Evolutionary conservation across 1,140 invertebrate species (phyloP).

Genomic region (Euglossa dilemma): DNA sequence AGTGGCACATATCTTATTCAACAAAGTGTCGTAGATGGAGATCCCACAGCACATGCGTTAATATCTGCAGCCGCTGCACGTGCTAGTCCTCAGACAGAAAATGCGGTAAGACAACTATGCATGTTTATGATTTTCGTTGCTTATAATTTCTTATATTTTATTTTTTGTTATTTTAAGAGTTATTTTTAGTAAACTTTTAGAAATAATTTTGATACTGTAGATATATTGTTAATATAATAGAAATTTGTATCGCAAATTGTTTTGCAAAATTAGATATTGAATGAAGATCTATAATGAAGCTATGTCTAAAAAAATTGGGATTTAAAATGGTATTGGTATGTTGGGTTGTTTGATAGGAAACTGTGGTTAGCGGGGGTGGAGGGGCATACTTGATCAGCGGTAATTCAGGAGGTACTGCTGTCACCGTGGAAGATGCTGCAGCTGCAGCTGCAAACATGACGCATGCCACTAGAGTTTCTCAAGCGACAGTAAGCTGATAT

Average conservation of each 20-base stretch:
- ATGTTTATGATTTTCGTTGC: conserved; percentile 29
- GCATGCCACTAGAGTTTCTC: conserved; percentile 93
- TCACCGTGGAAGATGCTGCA: conserved; percentile 83
- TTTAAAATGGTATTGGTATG: conserved; percentile 81
- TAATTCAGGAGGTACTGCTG: conserved; percentile 83
- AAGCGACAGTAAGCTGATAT: conserved; percentile 90
- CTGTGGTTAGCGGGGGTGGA: conserved; percentile 83
- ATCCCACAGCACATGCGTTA: conserved; percentile 84
- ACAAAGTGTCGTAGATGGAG: conserved; percentile 85
- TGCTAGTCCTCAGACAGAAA: conserved; percentile 89
- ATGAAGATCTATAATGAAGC: not conserved
- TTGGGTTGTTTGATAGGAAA: conserved; percentile 81
- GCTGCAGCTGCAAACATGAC: conserved; percentile 86
- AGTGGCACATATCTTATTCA: conserved; percentile 86
- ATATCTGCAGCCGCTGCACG: conserved; percentile 84
- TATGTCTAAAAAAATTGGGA: conserved; percentile 51
- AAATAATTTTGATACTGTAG: conserved; percentile 21
- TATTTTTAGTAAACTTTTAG: not conserved
- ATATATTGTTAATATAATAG: not conserved
- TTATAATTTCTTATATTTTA: not conserved
- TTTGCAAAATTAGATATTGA: not conserved
- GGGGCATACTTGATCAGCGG: conserved; percentile 87
- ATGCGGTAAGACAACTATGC: conserved; percentile 78
- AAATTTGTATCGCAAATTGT: not conserved
- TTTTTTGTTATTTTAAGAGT: no score